Base-by-base conservation (phyloP, 2,888 invertebrate species). In the Napeogenes sylphis region DNA sequence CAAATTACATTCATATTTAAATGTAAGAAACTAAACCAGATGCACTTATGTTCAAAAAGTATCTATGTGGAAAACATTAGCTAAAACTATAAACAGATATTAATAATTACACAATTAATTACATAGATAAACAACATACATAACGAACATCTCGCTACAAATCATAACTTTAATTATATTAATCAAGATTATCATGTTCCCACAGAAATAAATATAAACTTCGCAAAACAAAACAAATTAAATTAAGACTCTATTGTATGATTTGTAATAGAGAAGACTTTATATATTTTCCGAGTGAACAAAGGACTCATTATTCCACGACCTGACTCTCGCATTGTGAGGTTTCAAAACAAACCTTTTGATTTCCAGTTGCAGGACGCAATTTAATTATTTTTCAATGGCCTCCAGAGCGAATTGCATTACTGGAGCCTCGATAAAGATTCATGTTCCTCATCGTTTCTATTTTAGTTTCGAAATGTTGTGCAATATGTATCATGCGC, bases 1-100 rank as follows among this genome's bases (percentile, higher is more conserved):
- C 84, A 69, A 75, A 74, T 85, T 84, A 82, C 85, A 81, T 65
- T 66, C 45, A 64, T 56, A 58, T 55, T 62, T 56, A 38, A 38
- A 2, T 38, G 2, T 38, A 53, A 53, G n/a, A 45, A 47, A 46
- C 46, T 5, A 45, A 45, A 45, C 5, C 45, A 30, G 30, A 21
- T 21, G 21, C 21, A 21, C 21, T 21, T 21, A 21, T 21, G 21
- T 21, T 21, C 21, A 1, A 21, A 21, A 21, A 21, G 21, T 21
- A 21, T 21, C 21, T 21, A 21, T 21, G 21, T 21, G 21, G 21
- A 21, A 21, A 21, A 21, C 21, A 21, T 21, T 21, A 21, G 21
- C 21, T 21, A 21, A 21, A 21, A 21, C 21, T 21, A 21, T 21
- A 35, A 35, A 35, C 35, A 35, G 35, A 35, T 5, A 4, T 35